These are phyloP conservation scores for Plebejus melissa DNA, from an alignment of 2,888 invertebrate genomes.

Conservation along the genomic window DNA sequence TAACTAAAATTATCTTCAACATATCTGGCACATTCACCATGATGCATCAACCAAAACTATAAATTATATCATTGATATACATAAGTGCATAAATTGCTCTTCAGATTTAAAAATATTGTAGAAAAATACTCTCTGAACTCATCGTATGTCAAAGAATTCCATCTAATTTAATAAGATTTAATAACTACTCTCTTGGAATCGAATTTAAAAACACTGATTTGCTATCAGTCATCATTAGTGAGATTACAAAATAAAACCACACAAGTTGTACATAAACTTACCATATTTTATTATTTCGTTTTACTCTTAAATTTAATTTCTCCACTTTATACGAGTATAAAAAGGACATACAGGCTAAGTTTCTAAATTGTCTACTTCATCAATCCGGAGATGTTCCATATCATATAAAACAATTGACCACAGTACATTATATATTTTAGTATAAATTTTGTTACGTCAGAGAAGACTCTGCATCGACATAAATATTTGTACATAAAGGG, in stretches of 20 bases:
- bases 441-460: conserved; percentile 22
- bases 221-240: conserved; percentile 61
- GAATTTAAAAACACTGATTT: conserved; percentile 39
- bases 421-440: conserved; percentile 26
- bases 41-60: conserved; percentile 71
- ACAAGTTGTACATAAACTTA: conserved; percentile 19
- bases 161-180: conserved; percentile 56
- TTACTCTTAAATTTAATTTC: conserved; percentile 30
- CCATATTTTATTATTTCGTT: conserved; percentile 40
- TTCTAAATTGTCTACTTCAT: conserved; percentile 25
- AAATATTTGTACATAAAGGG: conserved; percentile 30
- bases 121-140: conserved; percentile 76
- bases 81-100: conserved; percentile 67
- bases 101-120: conserved; percentile 73
- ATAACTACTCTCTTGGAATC: conserved; percentile 57
- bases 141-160: conserved; percentile 61
- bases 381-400: conserved; percentile 27
- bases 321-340: conserved; percentile 29
- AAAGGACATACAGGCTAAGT: conserved; percentile 29
- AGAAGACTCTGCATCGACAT: conserved; percentile 21
- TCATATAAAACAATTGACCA: conserved; percentile 29
- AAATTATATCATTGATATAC: conserved; percentile 61
- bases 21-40: conserved; percentile 75
- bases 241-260: conserved; percentile 50
- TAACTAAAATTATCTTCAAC: conserved; percentile 78